These are phyloP conservation scores for Ancistrus triradiatus DNA, from an alignment of 2,113 vertebrate species.

Conservation along the genomic window DNA sequence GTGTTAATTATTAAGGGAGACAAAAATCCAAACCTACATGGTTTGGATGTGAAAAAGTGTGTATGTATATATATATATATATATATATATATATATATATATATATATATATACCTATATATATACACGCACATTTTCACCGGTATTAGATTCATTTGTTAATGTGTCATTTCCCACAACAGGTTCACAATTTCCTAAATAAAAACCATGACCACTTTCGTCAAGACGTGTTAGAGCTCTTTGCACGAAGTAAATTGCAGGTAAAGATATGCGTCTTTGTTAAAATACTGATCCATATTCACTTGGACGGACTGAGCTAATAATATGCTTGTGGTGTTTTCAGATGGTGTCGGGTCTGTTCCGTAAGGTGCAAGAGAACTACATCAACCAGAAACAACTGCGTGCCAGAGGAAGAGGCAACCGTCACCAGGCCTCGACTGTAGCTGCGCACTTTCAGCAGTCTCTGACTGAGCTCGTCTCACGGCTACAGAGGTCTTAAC, in stretches of 20 bases:
- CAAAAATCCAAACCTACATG: too few relatives aligned
- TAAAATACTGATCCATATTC: too few relatives aligned
- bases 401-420: conserved; percentile 58
- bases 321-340: conserved; percentile 24
- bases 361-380: conserved; percentile 66
- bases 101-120: too few relatives aligned
- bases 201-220: conserved; percentile 83
- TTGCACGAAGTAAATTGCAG: conserved; percentile 78
- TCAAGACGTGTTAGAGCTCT: conserved; percentile 78
- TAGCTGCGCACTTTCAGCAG: conserved; percentile 77
- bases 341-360: conserved; percentile 82
- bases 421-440: conserved; percentile 63
- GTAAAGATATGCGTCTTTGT: too few relatives aligned
- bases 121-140: too few relatives aligned
- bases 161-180: not conserved
- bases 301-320: too few relatives aligned
- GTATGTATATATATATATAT: too few relatives aligned
- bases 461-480: conserved; percentile 78
- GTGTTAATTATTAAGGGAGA: too few relatives aligned
- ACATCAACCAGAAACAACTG: conserved; percentile 59
- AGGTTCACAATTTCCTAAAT: conserved; percentile 89
- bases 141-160: too few relatives aligned
- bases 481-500: conserved; percentile 74
- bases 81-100: too few relatives aligned
- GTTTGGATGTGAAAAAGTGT: too few relatives aligned